Evolutionary conservation across 1,140 invertebrate species (phyloP).

Genomic region (Cotesia typhae): DNA sequence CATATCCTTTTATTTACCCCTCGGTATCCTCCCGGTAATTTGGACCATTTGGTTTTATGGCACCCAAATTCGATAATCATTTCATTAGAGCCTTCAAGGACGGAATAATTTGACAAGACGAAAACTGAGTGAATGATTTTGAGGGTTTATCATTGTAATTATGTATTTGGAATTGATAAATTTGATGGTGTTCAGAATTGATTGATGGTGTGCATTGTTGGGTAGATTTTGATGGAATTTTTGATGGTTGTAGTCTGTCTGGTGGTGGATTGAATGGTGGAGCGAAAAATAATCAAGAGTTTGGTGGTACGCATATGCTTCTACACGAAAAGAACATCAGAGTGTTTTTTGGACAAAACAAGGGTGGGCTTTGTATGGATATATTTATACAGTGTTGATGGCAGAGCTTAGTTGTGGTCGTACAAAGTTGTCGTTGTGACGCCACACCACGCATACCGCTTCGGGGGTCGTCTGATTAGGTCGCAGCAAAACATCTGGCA

Average conservation of each 20-base stretch:
- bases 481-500: constrained; percentile 66
- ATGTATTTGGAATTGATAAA: not conserved
- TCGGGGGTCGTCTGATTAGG: constrained; percentile 65
- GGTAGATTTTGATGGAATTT: constrained; percentile 15
- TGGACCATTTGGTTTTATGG: too few species aligned
- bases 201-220: not conserved
- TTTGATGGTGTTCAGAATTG: not conserved
- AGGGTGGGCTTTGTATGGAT: constrained; percentile 24
- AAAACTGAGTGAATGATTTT: too few species aligned
- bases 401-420: constrained; percentile 58
- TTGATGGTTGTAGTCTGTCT: not conserved
- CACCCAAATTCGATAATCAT: constrained; percentile 50
- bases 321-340: constrained; percentile 20
- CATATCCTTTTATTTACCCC: constrained; percentile 32
- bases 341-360: constrained; percentile 15
- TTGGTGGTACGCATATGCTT: constrained; percentile 38
- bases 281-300: constrained; percentile 27
- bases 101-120: constrained; percentile 1
- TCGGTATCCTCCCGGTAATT: not conserved
- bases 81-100: constrained; percentile 40
- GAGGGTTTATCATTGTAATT: too few species aligned
- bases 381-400: constrained; percentile 53
- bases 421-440: constrained; percentile 20
- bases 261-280: constrained; percentile 22
- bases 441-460: constrained; percentile 47